phyloP scores from a whole-genome alignment of 1,140 invertebrate species.

The Sarcophaga peregrina region DNA sequence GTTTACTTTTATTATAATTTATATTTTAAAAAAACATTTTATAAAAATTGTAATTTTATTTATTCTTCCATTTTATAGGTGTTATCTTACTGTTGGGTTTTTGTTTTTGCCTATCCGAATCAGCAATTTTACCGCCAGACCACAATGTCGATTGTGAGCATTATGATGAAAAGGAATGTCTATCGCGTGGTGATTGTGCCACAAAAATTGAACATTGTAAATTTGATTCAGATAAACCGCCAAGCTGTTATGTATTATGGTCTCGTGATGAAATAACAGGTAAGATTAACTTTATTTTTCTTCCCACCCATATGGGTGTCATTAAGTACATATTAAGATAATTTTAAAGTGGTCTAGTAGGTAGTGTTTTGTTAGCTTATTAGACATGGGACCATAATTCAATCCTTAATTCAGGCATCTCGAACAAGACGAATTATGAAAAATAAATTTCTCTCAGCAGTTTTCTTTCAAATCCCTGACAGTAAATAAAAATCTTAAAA shows the following conservation, averaged over 20 bases:
- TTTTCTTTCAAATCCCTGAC: no score
- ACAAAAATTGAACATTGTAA: constrained; percentile 53
- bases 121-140: constrained; percentile 56
- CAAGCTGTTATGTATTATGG: constrained; percentile 70
- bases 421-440: no score
- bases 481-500: no score
- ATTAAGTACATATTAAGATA: no score
- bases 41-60: background rate
- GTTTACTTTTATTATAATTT: background rate
- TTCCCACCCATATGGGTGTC: no score
- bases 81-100: background rate
- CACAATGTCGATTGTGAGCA: constrained; percentile 58
- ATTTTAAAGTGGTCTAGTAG: no score
- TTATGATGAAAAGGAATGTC: constrained; percentile 59
- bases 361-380: no score
- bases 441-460: no score
- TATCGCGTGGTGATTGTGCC: constrained; percentile 47
- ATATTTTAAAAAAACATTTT: background rate
- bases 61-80: constrained; percentile 4
- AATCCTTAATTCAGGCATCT: no score
- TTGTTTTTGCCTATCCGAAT: constrained; percentile 36
- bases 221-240: constrained; percentile 57
- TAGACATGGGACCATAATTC: no score
- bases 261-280: constrained; percentile 68
- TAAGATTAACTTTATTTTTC: constrained; percentile 43